A percentile compares a stretch with the other conserved stretches of the same genome.
Evolutionary conservation across 2,797 vertebrate species (phyloP).

Genomic region (Aeoliscus strigatus): DNA sequence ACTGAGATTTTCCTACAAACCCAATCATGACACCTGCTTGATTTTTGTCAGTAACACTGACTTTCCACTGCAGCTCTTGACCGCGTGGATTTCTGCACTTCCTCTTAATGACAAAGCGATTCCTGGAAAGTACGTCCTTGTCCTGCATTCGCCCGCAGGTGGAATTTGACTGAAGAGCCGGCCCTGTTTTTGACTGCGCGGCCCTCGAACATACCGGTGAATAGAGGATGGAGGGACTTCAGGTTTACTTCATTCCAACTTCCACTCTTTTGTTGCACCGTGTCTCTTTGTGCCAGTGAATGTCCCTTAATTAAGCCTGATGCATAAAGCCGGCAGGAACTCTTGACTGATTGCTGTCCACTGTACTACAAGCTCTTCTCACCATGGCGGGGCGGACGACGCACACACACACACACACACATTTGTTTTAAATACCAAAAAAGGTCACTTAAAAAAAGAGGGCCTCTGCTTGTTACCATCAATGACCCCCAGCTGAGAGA

Average conservation of each 20-base stretch:
- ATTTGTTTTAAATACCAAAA: too few species aligned
- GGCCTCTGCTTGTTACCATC: conserved; percentile 60
- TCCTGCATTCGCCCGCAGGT: conserved; percentile 45
- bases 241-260: conserved; percentile 63
- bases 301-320: conserved; percentile 72
- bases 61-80: background rate
- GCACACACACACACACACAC: conserved; percentile 10
- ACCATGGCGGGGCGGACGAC: too few species aligned
- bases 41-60: too few species aligned
- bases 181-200: conserved; percentile 59
- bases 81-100: background rate
- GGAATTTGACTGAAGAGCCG: conserved; percentile 68
- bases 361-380: conserved; percentile 56
- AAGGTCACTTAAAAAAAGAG: conserved; percentile 42
- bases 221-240: conserved; percentile 63
- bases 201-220: conserved; percentile 51
- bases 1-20: too few species aligned
- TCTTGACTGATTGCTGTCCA: conserved; percentile 69
- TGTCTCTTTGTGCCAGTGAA: conserved; percentile 61
- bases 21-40: too few species aligned
- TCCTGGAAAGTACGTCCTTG: conserved; percentile 40
- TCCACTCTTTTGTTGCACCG: conserved; percentile 69
- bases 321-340: conserved; percentile 61
- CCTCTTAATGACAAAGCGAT: conserved; percentile 39
- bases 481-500: conserved; percentile 62